Evolutionary conservation across 2,888 invertebrate species (phyloP), one percentile per base, ranked within the genome.

Genomic region (Eutolmus rufibarbis): DNA sequence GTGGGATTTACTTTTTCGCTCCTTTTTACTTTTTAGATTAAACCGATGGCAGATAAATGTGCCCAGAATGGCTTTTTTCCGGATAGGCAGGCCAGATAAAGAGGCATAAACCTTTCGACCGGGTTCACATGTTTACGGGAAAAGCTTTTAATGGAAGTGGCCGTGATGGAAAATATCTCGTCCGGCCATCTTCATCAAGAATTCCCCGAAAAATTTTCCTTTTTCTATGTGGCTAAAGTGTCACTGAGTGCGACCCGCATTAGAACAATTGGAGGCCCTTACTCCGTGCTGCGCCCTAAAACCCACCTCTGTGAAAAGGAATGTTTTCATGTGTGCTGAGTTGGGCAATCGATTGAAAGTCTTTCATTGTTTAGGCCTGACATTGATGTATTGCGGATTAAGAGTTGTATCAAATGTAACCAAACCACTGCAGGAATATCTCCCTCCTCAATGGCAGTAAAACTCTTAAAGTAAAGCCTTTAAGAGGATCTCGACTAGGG

Each of bases 361-460:
- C 37, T 85, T 85, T 74, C 85, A 85, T 85, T 85, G 85, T 85
- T 74, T 74, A 43, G 46, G 51, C 31, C 74, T 85, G 92, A 92
- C 92, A 92, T 91, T 92, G 92, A 92, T 92, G 92, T 91, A 92
- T 92, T 92, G 91, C 92, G 91, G 91, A 91, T 92, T 92, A 92
- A 91, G 91, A 57, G 34, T 76, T 76, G 40, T 76, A 76, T 76
- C 37, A 76, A 76, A 76, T 40, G 76, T 76, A 76, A 37, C 40
- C 76, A 40, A 76, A 76, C 34, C 76, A n/a, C 16, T 76, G 76
- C 76, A 16, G n/a, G 76, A 23, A 28, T 28, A 66, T 23, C 66
- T 66, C 66, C 66, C 66, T 56, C 66, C 66, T 66, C 23, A 66
- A 66, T 19, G 66, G 66, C 23, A 23, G 66, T 66, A 66, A 66